Conservation (phyloP, 2,888 invertebrate genomes). For the Empis stercorea region DNA sequence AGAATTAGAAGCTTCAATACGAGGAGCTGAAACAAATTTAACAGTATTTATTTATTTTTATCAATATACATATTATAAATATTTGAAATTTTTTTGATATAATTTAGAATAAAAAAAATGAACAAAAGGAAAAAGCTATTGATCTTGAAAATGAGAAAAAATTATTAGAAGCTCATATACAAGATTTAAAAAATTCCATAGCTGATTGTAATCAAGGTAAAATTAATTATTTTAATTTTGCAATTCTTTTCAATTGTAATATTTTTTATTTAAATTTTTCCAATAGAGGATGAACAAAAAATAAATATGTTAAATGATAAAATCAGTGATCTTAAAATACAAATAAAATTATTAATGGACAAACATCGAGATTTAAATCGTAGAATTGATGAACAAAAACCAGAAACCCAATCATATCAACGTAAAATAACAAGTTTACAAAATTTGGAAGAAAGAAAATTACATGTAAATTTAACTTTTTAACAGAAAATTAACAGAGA, state of each 20-base stretch:
- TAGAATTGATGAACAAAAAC: slow-evolving; percentile 23
- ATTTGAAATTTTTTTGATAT: not conserved
- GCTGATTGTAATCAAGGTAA: slow-evolving; percentile 29
- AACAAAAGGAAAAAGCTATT: slow-evolving; percentile 18
- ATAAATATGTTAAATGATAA: not conserved
- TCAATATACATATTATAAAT: too few relatives aligned
- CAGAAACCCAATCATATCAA: slow-evolving; percentile 31
- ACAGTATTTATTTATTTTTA: slow-evolving; percentile 20
- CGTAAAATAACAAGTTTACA: slow-evolving; percentile 37
- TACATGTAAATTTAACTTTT: slow-evolving; percentile 40
- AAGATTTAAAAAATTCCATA: slow-evolving; percentile 39
- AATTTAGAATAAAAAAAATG: slow-evolving; percentile 21
- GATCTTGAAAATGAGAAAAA: slow-evolving; percentile 28
- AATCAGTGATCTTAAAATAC: not conserved
- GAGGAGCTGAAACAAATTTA: slow-evolving; percentile 19
- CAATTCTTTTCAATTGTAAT: too few relatives aligned
- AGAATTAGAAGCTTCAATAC: slow-evolving; percentile 34
- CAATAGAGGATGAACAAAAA: not conserved
- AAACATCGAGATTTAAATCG: slow-evolving; percentile 21
- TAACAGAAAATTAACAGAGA: too few relatives aligned
- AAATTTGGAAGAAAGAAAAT: slow-evolving; percentile 40
- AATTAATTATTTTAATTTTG: too few relatives aligned
- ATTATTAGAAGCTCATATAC: slow-evolving; percentile 32
- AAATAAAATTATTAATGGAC: slow-evolving; percentile 9
- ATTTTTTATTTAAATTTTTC: too few relatives aligned